Conservation (phyloP, 2,888 invertebrate genomes). For the Philopedon plagiatum region DNA sequence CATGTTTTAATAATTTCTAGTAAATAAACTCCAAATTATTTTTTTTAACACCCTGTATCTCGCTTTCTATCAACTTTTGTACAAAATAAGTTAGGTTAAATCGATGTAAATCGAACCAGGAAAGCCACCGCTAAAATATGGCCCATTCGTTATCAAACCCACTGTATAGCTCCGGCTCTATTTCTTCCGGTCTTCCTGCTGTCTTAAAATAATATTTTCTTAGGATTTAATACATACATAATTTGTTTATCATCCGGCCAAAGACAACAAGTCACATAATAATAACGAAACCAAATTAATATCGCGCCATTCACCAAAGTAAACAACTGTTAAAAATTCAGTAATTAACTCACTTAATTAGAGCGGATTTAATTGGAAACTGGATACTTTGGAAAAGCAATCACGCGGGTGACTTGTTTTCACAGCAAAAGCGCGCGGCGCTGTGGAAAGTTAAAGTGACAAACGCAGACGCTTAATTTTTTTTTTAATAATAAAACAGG, state of each 20-base stretch:
- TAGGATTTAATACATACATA: background rate
- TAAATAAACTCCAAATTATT: no score
- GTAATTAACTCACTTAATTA: constrained; percentile 50
- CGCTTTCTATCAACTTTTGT: no score
- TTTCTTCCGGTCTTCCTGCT: no score
- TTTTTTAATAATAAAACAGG: background rate
- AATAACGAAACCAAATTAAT: constrained; percentile 34
- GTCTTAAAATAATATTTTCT: no score
- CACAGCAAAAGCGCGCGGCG: constrained; percentile 11
- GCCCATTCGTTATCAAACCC: no score
- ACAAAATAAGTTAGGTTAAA: no score
- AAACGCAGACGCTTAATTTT: constrained; percentile 13
- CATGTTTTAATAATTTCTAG: no score
- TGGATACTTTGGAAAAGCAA: constrained; percentile 49
- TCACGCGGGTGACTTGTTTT: constrained; percentile 35
- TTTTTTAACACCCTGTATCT: no score
- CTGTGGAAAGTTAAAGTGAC: constrained; percentile 19
- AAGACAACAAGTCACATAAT: background rate
- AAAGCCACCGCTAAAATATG: no score
- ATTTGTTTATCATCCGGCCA: background rate
- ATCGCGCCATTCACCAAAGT: constrained; percentile 29
- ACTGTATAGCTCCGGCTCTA: no score
- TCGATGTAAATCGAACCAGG: no score
- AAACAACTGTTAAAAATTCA: constrained; percentile 43
- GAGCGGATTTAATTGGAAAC: constrained; percentile 50